Evolutionary conservation across 2,113 vertebrate species (phyloP).

Genomic region (Brienomyrus longianalis): DNA sequence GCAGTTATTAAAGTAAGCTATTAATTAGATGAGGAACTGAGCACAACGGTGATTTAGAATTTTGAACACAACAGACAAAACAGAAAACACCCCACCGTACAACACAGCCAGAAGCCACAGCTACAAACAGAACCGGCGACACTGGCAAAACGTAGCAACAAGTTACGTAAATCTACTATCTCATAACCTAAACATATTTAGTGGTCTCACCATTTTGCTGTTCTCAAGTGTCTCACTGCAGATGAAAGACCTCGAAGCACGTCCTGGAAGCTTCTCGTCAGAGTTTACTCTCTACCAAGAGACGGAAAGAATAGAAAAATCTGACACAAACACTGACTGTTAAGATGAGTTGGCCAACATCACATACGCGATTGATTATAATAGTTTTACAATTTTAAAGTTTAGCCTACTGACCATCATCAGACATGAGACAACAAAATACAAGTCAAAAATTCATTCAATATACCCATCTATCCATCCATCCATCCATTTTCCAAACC

Average conservation of each 20-base stretch:
- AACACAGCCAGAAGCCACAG: neutral
- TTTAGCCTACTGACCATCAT: neutral
- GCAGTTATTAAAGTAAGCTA: neutral
- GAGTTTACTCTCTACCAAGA: slow-evolving; percentile 58
- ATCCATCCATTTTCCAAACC: too few species aligned
- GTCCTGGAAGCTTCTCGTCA: slow-evolving; percentile 58
- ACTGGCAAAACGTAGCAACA: neutral
- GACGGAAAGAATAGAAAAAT: slow-evolving; percentile 75
- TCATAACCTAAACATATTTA: neutral
- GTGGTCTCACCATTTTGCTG: slow-evolving; percentile 51
- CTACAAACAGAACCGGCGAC: neutral
- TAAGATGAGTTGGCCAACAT: neutral
- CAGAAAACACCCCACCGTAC: neutral
- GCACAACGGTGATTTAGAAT: neutral
- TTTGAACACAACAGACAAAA: neutral
- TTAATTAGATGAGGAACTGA: neutral
- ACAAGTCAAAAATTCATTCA: neutral
- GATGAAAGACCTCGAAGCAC: slow-evolving; percentile 52
- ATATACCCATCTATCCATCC: too few species aligned
- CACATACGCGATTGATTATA: neutral
- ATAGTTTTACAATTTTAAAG: neutral
- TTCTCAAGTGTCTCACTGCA: slow-evolving; percentile 58
- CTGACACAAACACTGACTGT: slow-evolving; percentile 45
- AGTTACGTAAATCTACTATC: neutral
- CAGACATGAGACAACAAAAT: neutral